These are phyloP conservation scores for Carcina quercana DNA, from an alignment of 2,888 invertebrate genomes.

Conservation along the genomic window DNA sequence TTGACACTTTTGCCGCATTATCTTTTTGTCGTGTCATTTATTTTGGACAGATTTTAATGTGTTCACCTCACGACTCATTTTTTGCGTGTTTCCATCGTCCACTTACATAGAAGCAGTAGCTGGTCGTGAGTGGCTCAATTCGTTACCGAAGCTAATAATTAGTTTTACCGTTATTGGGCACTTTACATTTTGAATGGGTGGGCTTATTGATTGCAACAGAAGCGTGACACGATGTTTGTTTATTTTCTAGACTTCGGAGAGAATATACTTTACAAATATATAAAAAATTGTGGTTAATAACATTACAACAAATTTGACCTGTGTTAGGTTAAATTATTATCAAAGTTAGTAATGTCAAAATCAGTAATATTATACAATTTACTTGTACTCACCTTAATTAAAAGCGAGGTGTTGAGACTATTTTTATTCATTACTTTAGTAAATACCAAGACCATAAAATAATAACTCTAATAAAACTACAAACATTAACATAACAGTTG, in stretches of 20 bases:
- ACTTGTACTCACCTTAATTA: no score
- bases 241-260: constrained; percentile 30
- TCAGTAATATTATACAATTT: no score
- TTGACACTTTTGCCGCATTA: constrained; percentile 32
- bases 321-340: no score
- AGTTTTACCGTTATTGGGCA: constrained; percentile 59
- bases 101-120: constrained; percentile 38
- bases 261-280: constrained; percentile 1
- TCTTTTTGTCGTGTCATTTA: constrained; percentile 34
- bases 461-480: no score
- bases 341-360: no score
- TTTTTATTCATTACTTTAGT: no score
- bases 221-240: constrained; percentile 48
- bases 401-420: no score
- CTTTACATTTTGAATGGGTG: constrained; percentile 53
- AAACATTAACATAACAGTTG: no score
- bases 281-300: no score
- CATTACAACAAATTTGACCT: no score
- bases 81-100: constrained; percentile 48
- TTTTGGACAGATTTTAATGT: constrained; percentile 42
- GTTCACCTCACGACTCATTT: constrained; percentile 53
- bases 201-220: constrained; percentile 33
- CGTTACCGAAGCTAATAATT: constrained; percentile 62
- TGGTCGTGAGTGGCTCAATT: constrained; percentile 59
- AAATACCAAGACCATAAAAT: no score